These are phyloP conservation scores for Zalophus californianus DNA, from an alignment of 2,797 vertebrate species.

Conservation along the genomic window DNA sequence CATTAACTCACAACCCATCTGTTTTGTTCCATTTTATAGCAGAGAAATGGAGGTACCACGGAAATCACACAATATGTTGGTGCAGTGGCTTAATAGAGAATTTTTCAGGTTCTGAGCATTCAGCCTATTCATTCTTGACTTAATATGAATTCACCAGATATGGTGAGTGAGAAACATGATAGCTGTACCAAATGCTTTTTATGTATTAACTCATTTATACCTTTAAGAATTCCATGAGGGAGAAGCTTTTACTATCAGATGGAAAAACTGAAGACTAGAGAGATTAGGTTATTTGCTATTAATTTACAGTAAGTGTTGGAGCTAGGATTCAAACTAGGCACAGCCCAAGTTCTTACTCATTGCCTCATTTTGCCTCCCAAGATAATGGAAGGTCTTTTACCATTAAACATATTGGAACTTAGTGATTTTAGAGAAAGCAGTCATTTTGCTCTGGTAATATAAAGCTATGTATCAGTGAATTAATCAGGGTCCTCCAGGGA, in stretches of 20 bases:
- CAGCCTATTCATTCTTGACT: not conserved
- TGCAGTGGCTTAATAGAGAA: not conserved
- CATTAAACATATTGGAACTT: constrained; percentile 2
- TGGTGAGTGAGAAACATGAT: not conserved
- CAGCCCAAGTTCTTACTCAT: not conserved
- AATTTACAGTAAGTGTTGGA: not conserved
- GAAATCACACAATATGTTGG: constrained; percentile 60
- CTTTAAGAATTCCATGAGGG: constrained; percentile 14
- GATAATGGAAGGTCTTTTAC: not conserved
- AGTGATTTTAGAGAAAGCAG: not conserved
- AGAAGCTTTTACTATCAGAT: not conserved
- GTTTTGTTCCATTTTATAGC: constrained; percentile 69
- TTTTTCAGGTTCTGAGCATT: constrained; percentile 43
- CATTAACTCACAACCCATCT: constrained; percentile 71
- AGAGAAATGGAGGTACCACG: not conserved
- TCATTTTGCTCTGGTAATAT: not conserved
- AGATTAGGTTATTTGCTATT: not conserved
- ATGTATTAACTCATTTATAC: not conserved
- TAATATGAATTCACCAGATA: not conserved
- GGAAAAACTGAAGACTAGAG: not conserved
- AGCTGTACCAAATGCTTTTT: not conserved
- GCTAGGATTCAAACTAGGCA: constrained; percentile 1
- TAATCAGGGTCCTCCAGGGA: not conserved
- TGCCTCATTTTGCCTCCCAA: not conserved
- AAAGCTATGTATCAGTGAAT: not conserved